phyloP scores from a whole-genome alignment of 2,113 vertebrate species.

The Dipodomys ordii region DNA sequence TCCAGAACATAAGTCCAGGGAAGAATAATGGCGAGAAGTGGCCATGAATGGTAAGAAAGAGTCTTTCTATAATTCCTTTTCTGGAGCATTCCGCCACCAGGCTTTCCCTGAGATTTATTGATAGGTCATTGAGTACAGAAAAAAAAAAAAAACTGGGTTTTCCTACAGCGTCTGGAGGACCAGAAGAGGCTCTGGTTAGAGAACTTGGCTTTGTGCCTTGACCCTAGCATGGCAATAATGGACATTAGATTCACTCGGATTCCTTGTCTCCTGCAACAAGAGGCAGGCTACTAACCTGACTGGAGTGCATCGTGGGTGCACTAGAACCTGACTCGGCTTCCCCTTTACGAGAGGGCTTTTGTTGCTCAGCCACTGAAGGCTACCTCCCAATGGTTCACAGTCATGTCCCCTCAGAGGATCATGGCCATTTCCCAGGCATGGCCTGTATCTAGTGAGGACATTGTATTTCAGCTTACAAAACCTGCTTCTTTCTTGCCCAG shows the following conservation, averaged over 20 bases:
- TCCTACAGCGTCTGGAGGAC: not conserved
- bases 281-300: not conserved
- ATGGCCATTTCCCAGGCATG: not conserved
- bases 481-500: not conserved
- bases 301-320: not conserved
- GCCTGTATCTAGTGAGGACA: not conserved
- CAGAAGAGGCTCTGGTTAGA: not conserved
- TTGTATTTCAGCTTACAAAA: not conserved
- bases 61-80: not conserved
- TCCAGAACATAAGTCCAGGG: not conserved
- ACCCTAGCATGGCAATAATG: not conserved
- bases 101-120: not conserved
- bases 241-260: not conserved
- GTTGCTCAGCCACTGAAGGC: too few relatives aligned
- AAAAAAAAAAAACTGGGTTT: not conserved
- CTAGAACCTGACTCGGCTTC: rapidly evolving
- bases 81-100: not conserved
- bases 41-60: not conserved
- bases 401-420: not conserved
- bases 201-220: not conserved
- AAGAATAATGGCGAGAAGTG: not conserved
- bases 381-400: not conserved
- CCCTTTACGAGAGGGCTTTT: not conserved
- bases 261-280: not conserved
- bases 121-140: not conserved